A percentile compares a stretch with the other conserved stretches of the same genome.
Conservation (phyloP, 1,140 invertebrate species). For the Aphidius gifuensis region DNA sequence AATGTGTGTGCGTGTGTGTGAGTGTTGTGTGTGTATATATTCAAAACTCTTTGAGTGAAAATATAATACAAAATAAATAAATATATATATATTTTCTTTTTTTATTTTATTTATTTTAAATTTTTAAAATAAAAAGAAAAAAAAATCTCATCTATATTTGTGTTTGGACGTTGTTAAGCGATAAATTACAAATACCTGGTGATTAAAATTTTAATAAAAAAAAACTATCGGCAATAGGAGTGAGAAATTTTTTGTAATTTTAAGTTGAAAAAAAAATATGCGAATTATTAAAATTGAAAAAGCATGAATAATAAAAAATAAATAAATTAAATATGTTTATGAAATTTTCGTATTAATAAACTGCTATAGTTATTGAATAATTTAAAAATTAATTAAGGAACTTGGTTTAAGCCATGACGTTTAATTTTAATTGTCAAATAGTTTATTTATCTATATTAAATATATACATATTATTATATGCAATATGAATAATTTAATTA, state of each 20-base stretch:
- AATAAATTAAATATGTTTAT: too few species aligned
- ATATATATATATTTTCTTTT: too few species aligned
- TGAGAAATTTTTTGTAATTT: constrained; percentile 10
- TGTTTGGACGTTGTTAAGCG: too few species aligned
- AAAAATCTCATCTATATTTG: too few species aligned
- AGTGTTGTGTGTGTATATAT: too few species aligned
- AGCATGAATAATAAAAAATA: constrained; percentile 18
- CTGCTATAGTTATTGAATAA: constrained; percentile 3
- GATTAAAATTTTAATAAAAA: neutral
- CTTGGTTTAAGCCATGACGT: constrained; percentile 24
- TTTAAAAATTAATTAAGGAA: constrained; percentile 22
- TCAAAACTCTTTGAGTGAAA: too few species aligned
- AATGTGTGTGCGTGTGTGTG: constrained; percentile 4
- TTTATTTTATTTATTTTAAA: too few species aligned
- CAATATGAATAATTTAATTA: neutral
- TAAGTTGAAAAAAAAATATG: neutral
- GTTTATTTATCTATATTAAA: constrained; percentile 13
- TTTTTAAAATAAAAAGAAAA: too few species aligned
- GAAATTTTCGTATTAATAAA: neutral
- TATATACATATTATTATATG: too few species aligned
- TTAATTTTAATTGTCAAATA: constrained; percentile 10
- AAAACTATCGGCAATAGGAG: constrained; percentile 13
- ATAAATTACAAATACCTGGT: neutral
- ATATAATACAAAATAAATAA: neutral
- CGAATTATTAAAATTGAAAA: constrained; percentile 23